Evolutionary conservation across 2,888 invertebrate genomes (phyloP).

Genomic region (Acanthococcus lagerstroemiae): DNA sequence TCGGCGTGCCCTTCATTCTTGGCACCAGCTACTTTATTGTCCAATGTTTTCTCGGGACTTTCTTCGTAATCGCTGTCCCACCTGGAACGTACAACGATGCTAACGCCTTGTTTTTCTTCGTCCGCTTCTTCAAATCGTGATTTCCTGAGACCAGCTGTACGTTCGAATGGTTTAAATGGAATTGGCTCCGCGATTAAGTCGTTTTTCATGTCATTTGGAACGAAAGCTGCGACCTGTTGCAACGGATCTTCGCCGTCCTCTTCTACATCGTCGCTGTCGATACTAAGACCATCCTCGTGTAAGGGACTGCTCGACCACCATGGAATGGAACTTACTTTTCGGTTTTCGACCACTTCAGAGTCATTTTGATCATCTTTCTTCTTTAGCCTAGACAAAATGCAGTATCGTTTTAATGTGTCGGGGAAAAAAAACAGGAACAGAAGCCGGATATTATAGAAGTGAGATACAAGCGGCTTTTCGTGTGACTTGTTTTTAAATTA

Average conservation of each 20-base stretch:
- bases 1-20: constrained; percentile 6
- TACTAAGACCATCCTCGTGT: constrained; percentile 6
- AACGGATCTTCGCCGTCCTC: constrained; percentile 1
- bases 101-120: constrained; percentile 22
- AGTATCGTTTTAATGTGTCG: not conserved
- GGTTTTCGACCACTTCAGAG: not conserved
- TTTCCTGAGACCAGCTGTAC: constrained; percentile 15
- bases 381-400: constrained; percentile 22
- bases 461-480: no score
- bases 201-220: not conserved
- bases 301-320: constrained; percentile 31
- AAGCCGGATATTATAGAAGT: no score
- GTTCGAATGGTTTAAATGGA: not conserved
- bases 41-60: constrained; percentile 28
- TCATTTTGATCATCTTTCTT: not conserved
- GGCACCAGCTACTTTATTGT: not conserved
- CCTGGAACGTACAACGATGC: constrained; percentile 33
- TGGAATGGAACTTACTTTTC: constrained; percentile 15
- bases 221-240: not conserved
- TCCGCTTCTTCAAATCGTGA: constrained; percentile 31
- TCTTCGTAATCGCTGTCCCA: constrained; percentile 35
- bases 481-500: no score
- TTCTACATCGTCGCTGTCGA: constrained; percentile 21
- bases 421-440: not conserved
- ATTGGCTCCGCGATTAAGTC: not conserved